Conservation (phyloP, 2,888 invertebrate species). For the Cosmopolites sordidus region DNA sequence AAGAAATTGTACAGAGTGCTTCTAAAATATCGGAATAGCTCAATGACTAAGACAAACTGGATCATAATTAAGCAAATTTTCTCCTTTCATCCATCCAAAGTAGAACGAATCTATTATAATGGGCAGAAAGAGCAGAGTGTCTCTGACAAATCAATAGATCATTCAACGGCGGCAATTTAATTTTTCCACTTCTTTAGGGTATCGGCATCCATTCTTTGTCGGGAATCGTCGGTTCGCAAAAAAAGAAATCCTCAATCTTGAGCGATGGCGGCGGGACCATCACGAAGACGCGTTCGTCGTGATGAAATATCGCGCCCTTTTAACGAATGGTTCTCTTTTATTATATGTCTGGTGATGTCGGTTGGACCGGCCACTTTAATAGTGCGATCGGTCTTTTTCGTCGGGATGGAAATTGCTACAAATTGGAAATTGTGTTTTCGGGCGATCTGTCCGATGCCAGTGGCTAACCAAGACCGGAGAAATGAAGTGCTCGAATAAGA, state of each 20-base stretch:
- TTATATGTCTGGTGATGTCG: constrained; percentile 23
- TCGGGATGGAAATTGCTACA: constrained; percentile 19
- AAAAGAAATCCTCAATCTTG: constrained; percentile 26
- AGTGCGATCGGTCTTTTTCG: constrained; percentile 19
- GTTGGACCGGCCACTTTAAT: constrained; percentile 17
- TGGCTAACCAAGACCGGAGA: background rate
- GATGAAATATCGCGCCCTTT: constrained; percentile 21
- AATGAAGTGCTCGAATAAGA: background rate
- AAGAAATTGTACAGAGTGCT: too few relatives aligned
- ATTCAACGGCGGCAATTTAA: constrained; percentile 25
- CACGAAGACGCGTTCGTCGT: constrained; percentile 14
- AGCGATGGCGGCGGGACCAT: constrained; percentile 23
- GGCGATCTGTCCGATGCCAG: background rate
- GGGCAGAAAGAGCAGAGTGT: constrained; percentile 13
- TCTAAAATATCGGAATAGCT: too few relatives aligned
- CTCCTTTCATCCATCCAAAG: background rate
- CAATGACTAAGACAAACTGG: too few relatives aligned
- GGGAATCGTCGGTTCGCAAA: constrained; percentile 10
- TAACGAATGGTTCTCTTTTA: constrained; percentile 20
- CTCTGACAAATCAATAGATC: constrained; percentile 24
- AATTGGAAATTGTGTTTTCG: constrained; percentile 8
- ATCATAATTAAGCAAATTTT: too few relatives aligned
- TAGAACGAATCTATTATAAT: constrained; percentile 1
- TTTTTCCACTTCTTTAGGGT: constrained; percentile 24
- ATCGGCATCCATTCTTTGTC: constrained; percentile 26